Percentiles rank a stretch among this genome's conserved stretches.
Conservation (phyloP, 2,888 invertebrate genomes). For the Lissocephala sabroskyi region DNA sequence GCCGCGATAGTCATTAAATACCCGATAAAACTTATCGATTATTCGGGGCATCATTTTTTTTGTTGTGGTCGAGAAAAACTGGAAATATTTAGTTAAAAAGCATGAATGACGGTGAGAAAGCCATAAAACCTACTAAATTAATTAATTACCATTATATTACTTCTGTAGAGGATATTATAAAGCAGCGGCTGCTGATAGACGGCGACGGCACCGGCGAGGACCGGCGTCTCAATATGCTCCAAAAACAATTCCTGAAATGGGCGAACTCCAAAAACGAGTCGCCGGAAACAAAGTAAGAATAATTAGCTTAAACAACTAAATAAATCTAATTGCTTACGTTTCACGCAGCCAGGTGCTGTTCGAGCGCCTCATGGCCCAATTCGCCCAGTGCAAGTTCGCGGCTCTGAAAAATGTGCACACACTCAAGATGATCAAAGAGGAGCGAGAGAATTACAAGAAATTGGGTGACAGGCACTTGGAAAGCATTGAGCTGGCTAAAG, state of each 20-base stretch:
- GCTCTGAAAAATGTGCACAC: conserved; percentile 87
- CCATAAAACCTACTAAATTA: not conserved
- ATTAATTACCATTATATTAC: not conserved
- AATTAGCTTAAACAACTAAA: not conserved
- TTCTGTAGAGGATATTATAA: conserved; percentile 95
- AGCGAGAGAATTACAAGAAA: conserved; percentile 85
- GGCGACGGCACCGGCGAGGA: conserved; percentile 99
- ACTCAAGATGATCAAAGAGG: conserved; percentile 87
- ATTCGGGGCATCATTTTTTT: too few relatives aligned
- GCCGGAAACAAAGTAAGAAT: conserved; percentile 77
- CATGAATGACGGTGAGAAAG: conserved; percentile 30
- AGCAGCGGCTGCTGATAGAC: conserved; percentile 91
- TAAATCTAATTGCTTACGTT: conserved; percentile 2
- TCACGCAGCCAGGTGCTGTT: conserved; percentile 78
- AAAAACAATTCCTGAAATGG: conserved; percentile 90
- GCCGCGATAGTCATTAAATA: too few relatives aligned
- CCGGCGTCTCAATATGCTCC: conserved; percentile 85
- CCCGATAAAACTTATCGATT: too few relatives aligned
- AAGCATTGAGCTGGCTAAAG: conserved; percentile 85
- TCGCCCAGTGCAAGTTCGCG: conserved; percentile 91
- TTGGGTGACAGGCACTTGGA: conserved; percentile 84
- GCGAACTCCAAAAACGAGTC: conserved; percentile 79
- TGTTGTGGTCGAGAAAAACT: too few relatives aligned
- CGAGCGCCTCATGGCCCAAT: conserved; percentile 85
- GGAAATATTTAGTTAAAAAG: not conserved